Percentiles rank a stretch among this genome's conserved stretches.
Conservation (phyloP, 1,140 invertebrate genomes). For the Aricia agestis region DNA sequence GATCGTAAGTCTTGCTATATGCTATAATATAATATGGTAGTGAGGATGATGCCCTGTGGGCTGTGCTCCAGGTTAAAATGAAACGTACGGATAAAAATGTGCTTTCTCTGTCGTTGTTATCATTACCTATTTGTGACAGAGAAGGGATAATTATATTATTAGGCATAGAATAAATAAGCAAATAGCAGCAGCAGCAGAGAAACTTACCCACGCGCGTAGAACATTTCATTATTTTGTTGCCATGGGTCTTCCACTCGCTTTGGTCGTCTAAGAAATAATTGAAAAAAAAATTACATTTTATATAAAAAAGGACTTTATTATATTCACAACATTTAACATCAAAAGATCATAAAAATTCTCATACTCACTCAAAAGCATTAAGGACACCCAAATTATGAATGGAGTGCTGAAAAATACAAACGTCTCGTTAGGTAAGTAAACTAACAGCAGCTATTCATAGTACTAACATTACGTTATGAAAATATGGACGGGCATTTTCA, state of each 20-base stretch:
- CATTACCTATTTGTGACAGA: not conserved
- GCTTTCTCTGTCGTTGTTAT: not conserved
- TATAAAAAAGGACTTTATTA: not conserved
- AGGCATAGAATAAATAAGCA: no score
- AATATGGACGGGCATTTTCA: no score
- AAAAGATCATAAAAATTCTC: not conserved
- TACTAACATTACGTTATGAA: no score
- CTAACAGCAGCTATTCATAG: no score
- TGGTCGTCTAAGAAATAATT: conserved; percentile 26
- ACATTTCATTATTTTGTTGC: conserved; percentile 27
- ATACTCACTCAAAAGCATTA: conserved; percentile 48
- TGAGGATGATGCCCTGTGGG: no score
- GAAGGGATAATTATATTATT: no score
- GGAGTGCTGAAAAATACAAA: conserved; percentile 45
- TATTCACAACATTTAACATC: no score
- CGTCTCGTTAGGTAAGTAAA: not conserved
- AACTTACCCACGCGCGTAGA: conserved; percentile 31
- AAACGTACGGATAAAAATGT: no score
- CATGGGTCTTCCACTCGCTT: conserved; percentile 32
- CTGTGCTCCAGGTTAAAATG: no score
- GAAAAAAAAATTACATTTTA: not conserved
- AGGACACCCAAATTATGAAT: conserved; percentile 46
- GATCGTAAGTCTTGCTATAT: no score
- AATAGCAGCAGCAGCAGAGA: not conserved
- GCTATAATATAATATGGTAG: no score